Evolutionary conservation across 2,888 invertebrate genomes (phyloP).

Genomic region (Drosophila kambysellisi): DNA sequence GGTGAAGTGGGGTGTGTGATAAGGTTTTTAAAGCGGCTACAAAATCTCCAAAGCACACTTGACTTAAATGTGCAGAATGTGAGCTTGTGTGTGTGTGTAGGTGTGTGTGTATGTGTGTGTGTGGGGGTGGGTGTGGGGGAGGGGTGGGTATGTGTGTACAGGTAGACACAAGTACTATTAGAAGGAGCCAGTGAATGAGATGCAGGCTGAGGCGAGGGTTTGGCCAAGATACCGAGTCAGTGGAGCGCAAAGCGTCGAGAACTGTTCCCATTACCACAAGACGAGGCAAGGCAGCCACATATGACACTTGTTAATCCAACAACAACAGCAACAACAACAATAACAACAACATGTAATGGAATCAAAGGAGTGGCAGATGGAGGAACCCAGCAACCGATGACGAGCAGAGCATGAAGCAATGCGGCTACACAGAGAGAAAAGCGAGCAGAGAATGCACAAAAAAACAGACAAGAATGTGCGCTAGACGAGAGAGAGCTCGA

Average conservation of each 20-base stretch:
- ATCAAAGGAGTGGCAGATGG: slow-evolving; percentile 1
- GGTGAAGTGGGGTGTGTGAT: neutral
- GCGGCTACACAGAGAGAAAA: slow-evolving; percentile 13
- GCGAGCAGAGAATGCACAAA: neutral
- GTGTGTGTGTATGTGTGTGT: slow-evolving; percentile 5
- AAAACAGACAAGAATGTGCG: neutral
- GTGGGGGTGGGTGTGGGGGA: neutral
- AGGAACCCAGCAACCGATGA: slow-evolving; percentile 35
- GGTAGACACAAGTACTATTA: slow-evolving; percentile 44
- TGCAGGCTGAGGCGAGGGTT: neutral
- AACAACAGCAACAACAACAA: slow-evolving; percentile 38
- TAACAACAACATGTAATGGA: slow-evolving; percentile 9
- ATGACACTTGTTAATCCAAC: slow-evolving; percentile 79
- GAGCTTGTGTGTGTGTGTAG: slow-evolving; percentile 3
- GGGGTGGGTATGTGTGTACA: neutral
- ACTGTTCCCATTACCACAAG: slow-evolving; percentile 59
- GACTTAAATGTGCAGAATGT: slow-evolving; percentile 73
- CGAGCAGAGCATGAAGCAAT: slow-evolving; percentile 54
- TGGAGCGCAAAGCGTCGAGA: slow-evolving; percentile 53
- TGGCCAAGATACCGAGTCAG: slow-evolving; percentile 32
- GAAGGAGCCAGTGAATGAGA: slow-evolving; percentile 18
- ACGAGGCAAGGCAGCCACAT: slow-evolving; percentile 58
- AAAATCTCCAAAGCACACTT: slow-evolving; percentile 81
- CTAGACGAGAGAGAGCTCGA: neutral
- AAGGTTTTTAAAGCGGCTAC: slow-evolving; percentile 71